Conservation (phyloP, 1,140 invertebrate genomes). For the Ectropis grisescens region DNA sequence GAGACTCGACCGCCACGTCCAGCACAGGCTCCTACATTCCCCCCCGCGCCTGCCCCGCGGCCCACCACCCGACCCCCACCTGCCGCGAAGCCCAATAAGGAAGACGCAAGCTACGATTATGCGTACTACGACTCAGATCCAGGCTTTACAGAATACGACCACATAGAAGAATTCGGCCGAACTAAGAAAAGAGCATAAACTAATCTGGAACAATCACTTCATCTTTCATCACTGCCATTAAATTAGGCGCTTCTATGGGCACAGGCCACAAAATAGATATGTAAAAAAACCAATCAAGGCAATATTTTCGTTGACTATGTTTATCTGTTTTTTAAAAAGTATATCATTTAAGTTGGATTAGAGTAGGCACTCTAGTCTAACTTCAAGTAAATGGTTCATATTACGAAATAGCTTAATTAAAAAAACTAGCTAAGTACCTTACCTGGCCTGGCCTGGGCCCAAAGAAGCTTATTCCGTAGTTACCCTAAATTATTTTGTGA, state of each 20-base stretch:
- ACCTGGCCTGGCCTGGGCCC: slow-evolving; percentile 17
- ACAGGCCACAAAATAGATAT: too few species aligned
- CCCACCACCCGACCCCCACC: slow-evolving; percentile 24
- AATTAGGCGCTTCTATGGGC: slow-evolving; percentile 47
- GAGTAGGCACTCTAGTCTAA: neutral
- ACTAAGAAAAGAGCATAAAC: slow-evolving; percentile 61
- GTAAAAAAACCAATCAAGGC: too few species aligned
- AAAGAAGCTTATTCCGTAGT: slow-evolving; percentile 44
- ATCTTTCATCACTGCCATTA: slow-evolving; percentile 50
- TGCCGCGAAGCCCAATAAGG: slow-evolving; percentile 52
- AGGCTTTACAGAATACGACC: slow-evolving; percentile 68
- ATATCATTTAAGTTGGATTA: slow-evolving; percentile 6
- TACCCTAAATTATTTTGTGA: slow-evolving; percentile 65
- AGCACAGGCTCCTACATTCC: slow-evolving; percentile 21
- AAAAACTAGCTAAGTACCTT: too few species aligned
- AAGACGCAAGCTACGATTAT: slow-evolving; percentile 77
- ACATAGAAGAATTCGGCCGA: slow-evolving; percentile 69
- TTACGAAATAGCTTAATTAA: too few species aligned
- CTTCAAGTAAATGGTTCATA: too few species aligned
- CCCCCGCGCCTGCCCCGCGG: slow-evolving; percentile 27
- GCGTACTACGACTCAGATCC: slow-evolving; percentile 75
- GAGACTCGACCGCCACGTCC: slow-evolving; percentile 12
- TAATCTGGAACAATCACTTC: slow-evolving; percentile 7
- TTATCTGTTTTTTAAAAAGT: too few species aligned
- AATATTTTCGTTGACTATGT: too few species aligned